Percentiles rank a stretch among this genome's conserved stretches.
Evolutionary conservation across 2,113 vertebrate species (phyloP).

Genomic region (Strix uralensis): DNA sequence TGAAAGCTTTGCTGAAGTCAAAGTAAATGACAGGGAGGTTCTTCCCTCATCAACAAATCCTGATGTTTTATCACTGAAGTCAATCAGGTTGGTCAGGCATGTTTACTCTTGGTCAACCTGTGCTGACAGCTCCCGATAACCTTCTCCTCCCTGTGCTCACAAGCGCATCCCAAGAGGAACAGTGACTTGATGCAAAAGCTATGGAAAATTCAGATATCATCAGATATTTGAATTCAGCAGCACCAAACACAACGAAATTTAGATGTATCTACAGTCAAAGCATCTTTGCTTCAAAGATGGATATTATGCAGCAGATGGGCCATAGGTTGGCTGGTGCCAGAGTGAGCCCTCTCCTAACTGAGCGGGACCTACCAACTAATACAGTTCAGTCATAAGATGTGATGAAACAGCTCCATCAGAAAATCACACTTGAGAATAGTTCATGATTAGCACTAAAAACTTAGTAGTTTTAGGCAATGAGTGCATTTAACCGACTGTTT

Average conservation of each 20-base stretch:
- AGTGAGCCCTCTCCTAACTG: not conserved
- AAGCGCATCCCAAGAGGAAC: not conserved
- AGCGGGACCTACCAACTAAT: not conserved
- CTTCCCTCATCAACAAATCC: not conserved
- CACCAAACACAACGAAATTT: not conserved
- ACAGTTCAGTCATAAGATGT: not conserved
- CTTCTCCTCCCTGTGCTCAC: not conserved
- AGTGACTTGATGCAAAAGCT: not conserved
- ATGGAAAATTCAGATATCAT: not conserved
- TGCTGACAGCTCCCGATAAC: not conserved
- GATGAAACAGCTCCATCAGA: not conserved
- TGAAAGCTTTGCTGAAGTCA: not conserved
- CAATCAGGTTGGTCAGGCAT: not conserved
- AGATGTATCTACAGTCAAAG: not conserved
- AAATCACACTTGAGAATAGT: not conserved
- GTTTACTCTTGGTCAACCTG: not conserved
- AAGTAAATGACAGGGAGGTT: not conserved
- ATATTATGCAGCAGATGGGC: not conserved
- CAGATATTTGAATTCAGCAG: not conserved
- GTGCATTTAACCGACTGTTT: not conserved
- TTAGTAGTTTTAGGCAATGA: not conserved
- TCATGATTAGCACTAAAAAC: not conserved
- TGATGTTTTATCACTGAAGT: not conserved
- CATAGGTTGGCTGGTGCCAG: not conserved
- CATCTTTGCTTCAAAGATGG: not conserved